Percentiles rank a stretch among this genome's conserved stretches.
Evolutionary conservation across 2,113 vertebrate genomes (phyloP).

Genomic region (Vimba vimba): DNA sequence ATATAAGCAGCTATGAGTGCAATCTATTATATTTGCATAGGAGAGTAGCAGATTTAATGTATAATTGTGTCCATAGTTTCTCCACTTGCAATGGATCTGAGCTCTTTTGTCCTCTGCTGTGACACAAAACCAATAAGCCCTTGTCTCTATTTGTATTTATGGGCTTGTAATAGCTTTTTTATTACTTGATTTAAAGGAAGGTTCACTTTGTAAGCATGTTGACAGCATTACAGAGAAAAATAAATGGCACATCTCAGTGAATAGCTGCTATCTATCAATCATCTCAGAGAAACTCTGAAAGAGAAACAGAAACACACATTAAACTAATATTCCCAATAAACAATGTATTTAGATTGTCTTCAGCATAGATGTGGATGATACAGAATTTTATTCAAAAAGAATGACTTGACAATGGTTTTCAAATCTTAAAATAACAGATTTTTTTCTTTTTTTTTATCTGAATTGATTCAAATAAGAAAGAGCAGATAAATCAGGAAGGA

Average conservation of each 20-base stretch:
- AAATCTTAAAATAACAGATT: not conserved
- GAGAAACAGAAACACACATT: not conserved
- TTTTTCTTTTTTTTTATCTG: too few species aligned
- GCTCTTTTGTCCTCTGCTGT: constrained; percentile 7
- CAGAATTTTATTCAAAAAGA: not conserved
- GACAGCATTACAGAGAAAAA: constrained; percentile 13
- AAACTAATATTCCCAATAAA: too few species aligned
- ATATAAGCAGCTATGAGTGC: constrained; percentile 12
- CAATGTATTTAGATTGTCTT: not conserved
- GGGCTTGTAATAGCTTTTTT: constrained; percentile 27
- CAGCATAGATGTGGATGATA: not conserved
- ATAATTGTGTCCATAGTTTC: constrained; percentile 26
- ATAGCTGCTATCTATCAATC: constrained; percentile 19
- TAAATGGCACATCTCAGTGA: constrained; percentile 12
- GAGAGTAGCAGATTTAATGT: constrained; percentile 1
- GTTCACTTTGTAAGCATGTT: not conserved
- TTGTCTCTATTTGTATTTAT: constrained; percentile 38
- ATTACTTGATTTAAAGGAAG: not conserved
- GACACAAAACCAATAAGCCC: constrained; percentile 43
- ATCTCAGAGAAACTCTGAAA: not conserved
- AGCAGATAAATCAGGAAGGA: not conserved
- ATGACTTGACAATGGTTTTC: not conserved
- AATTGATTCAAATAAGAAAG: not conserved
- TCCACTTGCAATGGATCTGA: constrained; percentile 6
- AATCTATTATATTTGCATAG: constrained; percentile 19